Conservation (phyloP, 2,797 vertebrate species). For the Megaceryle alcyon region DNA sequence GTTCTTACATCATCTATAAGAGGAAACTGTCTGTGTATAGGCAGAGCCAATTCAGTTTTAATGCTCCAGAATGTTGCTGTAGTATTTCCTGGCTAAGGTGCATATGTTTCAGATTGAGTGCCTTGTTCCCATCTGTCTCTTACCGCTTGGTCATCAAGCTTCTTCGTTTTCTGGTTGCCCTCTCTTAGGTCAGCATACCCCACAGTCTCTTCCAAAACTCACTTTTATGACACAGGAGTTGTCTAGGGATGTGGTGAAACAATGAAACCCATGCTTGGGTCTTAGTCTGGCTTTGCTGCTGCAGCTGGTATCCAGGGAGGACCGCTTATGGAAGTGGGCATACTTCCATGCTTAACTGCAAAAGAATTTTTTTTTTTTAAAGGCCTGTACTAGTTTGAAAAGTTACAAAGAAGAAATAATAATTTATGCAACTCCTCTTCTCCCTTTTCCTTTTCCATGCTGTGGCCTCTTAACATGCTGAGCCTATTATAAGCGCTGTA, state of each 20-base stretch:
- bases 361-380: background rate
- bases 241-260: background rate
- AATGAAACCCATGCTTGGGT: background rate
- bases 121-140: background rate
- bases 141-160: background rate
- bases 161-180: background rate
- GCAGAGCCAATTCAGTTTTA: background rate
- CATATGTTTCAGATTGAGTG: background rate
- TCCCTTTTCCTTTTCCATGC: background rate
- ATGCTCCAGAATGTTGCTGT: background rate
- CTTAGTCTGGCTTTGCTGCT: background rate
- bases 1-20: background rate
- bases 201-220: background rate
- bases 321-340: background rate
- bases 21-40: background rate
- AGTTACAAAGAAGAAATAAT: background rate
- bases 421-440: background rate
- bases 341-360: background rate
- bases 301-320: background rate
- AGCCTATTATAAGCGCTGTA: background rate
- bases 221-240: background rate
- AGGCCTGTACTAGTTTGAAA: background rate
- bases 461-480: background rate
- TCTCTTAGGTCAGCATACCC: background rate
- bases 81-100: background rate